A percentile compares a stretch with the other conserved stretches of the same genome.
Evolutionary conservation across 2,888 invertebrate genomes (phyloP).

Genomic region (Rotaria socialis): DNA sequence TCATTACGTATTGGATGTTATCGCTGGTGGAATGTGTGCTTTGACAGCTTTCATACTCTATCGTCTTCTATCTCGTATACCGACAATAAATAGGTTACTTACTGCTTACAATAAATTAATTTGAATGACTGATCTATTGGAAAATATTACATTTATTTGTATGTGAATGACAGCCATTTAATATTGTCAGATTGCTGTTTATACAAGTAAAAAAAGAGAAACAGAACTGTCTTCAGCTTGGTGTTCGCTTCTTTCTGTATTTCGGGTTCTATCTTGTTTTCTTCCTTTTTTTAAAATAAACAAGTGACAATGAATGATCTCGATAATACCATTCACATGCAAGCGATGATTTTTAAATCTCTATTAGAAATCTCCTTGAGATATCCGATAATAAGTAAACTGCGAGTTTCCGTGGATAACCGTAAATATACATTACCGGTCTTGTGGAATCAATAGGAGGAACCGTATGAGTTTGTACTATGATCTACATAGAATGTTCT

Average conservation of each 20-base stretch:
- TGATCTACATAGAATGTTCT: too few species aligned
- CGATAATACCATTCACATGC: not conserved
- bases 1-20: slow-evolving; percentile 32
- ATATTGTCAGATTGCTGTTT: not conserved
- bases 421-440: too few species aligned
- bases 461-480: too few species aligned
- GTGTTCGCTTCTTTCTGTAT: not conserved
- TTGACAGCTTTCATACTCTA: not conserved
- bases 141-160: not conserved
- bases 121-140: not conserved
- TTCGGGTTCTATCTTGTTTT: not conserved
- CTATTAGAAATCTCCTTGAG: too few species aligned
- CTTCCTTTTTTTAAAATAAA: slow-evolving; percentile 23
- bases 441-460: too few species aligned
- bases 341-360: too few species aligned
- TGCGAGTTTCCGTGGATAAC: too few species aligned
- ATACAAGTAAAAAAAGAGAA: not conserved
- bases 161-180: not conserved
- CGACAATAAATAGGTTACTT: not conserved
- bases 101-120: not conserved
- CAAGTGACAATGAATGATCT: not conserved
- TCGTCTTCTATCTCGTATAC: not conserved
- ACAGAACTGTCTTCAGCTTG: not conserved
- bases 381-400: too few species aligned
- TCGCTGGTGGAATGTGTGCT: slow-evolving; percentile 25